Evolutionary conservation across 2,797 vertebrate genomes (phyloP).

Genomic region (Microtus californicus): DNA sequence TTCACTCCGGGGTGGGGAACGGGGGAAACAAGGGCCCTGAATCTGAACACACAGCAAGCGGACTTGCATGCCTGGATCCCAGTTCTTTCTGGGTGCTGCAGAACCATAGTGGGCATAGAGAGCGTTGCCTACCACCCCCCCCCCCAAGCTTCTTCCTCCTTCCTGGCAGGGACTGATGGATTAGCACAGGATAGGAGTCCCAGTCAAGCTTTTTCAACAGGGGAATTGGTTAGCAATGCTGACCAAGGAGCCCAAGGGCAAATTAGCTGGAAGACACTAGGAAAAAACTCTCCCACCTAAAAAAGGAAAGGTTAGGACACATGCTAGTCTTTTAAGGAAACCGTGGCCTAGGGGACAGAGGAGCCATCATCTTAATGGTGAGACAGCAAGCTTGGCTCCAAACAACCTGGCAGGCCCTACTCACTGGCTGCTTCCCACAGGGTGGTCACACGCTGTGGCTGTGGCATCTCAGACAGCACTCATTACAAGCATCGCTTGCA

Average conservation of each 20-base stretch:
- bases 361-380: accelerated
- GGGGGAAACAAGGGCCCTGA: accelerated
- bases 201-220: neutral
- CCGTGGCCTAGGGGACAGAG: neutral
- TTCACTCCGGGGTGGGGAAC: neutral
- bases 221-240: neutral
- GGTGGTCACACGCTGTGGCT: neutral
- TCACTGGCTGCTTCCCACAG: neutral
- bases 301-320: neutral
- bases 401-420: neutral
- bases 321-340: neutral
- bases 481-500: no score
- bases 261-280: neutral
- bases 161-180: accelerated
- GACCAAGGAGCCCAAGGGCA: neutral
- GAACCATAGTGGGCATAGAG: neutral
- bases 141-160: neutral
- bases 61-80: neutral
- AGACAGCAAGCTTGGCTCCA: neutral
- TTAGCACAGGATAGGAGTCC: neutral
- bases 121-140: neutral
- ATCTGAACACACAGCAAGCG: neutral
- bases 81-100: neutral
- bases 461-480: neutral
- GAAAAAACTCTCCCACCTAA: neutral